A percentile compares a stretch with the other conserved stretches of the same genome.
Conservation (phyloP, 64 coral and sea anemone genomes). For the Hydrozoanthus tunicans region DNA sequence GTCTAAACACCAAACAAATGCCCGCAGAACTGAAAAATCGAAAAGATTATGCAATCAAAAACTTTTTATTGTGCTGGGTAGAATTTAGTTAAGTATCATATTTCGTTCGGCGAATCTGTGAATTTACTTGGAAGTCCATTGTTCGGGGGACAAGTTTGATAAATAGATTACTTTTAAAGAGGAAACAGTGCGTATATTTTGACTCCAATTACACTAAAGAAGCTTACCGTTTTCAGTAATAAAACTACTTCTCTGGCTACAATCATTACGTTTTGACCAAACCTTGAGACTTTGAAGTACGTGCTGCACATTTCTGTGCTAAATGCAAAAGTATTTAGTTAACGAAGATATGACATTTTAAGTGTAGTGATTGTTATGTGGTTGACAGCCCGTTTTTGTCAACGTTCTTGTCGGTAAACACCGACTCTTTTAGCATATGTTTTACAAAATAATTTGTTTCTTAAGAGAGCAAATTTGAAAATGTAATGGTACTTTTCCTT, state of each 20-base stretch:
- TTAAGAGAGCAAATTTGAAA: slow-evolving; percentile 18
- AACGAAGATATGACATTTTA: slow-evolving; percentile 37
- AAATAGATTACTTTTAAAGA: neutral
- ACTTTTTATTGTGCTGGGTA: slow-evolving; percentile 40
- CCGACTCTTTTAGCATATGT: slow-evolving; percentile 34
- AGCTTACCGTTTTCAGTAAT: neutral
- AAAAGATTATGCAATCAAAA: slow-evolving; percentile 30
- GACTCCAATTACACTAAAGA: neutral
- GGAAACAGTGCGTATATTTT: neutral
- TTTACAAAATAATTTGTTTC: slow-evolving; percentile 22
- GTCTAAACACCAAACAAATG: slow-evolving; percentile 16
- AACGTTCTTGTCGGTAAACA: slow-evolving; percentile 30
- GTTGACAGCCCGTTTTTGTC: slow-evolving; percentile 39
- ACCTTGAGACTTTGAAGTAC: slow-evolving; percentile 8
- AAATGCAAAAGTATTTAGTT: slow-evolving; percentile 59
- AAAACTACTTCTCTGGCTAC: neutral
- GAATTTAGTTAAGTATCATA: slow-evolving; percentile 16
- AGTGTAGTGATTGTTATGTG: slow-evolving; percentile 24
- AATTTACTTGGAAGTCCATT: slow-evolving; percentile 42
- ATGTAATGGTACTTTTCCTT: neutral
- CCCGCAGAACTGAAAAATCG: slow-evolving; percentile 30
- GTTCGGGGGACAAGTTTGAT: slow-evolving; percentile 4
- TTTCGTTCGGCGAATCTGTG: slow-evolving; percentile 43
- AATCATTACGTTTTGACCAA: neutral
- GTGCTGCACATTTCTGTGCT: slow-evolving; percentile 9